These are phyloP conservation scores for Podiceps cristatus DNA, from an alignment of 2,113 vertebrate species.

Conservation along the genomic window DNA sequence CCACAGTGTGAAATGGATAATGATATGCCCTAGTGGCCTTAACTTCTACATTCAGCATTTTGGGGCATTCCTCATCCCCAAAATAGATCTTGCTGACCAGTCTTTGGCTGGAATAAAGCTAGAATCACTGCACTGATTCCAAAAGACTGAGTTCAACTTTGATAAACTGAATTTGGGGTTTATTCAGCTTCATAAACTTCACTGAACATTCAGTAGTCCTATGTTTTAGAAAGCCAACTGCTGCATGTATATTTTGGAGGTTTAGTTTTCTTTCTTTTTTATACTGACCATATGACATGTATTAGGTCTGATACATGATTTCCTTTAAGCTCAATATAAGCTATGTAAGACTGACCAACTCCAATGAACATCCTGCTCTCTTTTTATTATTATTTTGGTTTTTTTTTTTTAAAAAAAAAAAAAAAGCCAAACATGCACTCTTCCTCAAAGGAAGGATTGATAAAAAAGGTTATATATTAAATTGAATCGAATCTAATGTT, in stretches of 20 bases:
- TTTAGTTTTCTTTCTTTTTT: background rate
- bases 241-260: background rate
- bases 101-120: background rate
- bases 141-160: background rate
- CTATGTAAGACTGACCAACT: background rate
- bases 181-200: background rate
- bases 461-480: background rate
- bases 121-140: background rate
- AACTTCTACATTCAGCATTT: background rate
- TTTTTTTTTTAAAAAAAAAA: no score
- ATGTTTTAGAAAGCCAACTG: background rate
- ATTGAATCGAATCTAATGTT: background rate
- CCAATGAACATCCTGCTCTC: background rate
- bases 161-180: background rate
- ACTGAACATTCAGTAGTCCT: background rate
- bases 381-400: no score
- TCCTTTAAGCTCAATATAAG: background rate
- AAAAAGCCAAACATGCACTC: no score
- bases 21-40: background rate
- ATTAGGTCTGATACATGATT: background rate
- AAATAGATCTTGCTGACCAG: slow-evolving; percentile 3
- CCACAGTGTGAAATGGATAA: background rate
- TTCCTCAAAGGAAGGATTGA: background rate
- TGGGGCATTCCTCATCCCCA: background rate
- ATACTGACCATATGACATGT: background rate